Evolutionary conservation across 2,113 vertebrate species (phyloP), one percentile per base, ranked within the genome.

Genomic region (Ctenodactylus gundi): DNA sequence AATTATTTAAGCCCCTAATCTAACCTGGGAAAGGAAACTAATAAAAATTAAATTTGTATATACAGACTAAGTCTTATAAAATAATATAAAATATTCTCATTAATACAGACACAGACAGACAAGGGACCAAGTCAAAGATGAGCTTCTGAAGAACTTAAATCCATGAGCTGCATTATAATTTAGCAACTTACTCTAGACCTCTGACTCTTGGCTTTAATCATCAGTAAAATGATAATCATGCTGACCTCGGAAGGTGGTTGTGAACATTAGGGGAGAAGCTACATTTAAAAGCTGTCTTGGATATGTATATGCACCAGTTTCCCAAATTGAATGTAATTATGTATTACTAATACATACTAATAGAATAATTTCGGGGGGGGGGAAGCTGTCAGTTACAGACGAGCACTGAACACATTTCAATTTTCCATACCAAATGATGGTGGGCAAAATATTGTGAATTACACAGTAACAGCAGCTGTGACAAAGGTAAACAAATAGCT

Each of bases 121-220:
- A 83, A 20, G 78, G 13, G 60, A 88, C 27, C 41, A 73, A 41
- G 34, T 10, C 29, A 88, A 51, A 60, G 85, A 34, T 46, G 9
- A 92, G 14, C 81, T n/a, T 55, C 75, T 85, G n/a, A 41, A 90
- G 21, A 86, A 13, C 29, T 70, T 46, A 75, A 34, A 18, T 85
- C 55, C 87, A 80, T 49, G 53, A 93, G 78, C 51, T 55, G 41
- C 49, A 84, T 21, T 41, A 83, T 55, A 80, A 64, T 78, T 76
- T 53, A 94, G 41, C 60, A 93, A 88, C 25, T 73, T 87, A 93
- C n/a, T 67, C 67, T 10, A 39, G 15, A 84, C 7, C 4, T 80
- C 55, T 80, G 57, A 67, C 51, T 87, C 85, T 87, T 60, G 46
- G 57, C 87, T 93, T 94, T 91, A 87, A n/a, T 65, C 90, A 78